These are phyloP conservation scores for Mormyrops boulengeri DNA, from an alignment of 2,797 vertebrate genomes.

Conservation along the genomic window DNA sequence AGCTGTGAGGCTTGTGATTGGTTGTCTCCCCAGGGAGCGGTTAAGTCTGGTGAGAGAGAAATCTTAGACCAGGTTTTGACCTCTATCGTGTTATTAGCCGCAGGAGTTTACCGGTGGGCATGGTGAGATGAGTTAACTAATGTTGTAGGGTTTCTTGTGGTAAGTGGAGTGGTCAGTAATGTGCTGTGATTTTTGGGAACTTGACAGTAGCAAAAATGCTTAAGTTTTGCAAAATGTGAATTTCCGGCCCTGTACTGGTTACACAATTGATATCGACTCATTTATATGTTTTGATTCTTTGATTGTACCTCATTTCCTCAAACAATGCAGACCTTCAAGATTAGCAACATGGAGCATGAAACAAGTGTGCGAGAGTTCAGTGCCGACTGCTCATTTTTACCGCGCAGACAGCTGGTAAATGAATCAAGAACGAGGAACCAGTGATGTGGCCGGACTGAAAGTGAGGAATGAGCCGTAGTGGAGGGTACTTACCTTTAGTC, in stretches of 20 bases:
- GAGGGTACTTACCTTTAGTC: background rate
- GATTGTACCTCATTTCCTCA: background rate
- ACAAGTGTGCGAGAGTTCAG: background rate
- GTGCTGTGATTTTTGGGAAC: background rate
- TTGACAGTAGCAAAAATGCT: background rate
- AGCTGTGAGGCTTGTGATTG: background rate
- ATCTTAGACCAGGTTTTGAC: background rate
- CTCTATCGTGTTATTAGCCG: background rate
- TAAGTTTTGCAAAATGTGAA: background rate
- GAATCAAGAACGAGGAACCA: background rate
- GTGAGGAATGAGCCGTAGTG: background rate
- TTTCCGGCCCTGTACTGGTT: background rate
- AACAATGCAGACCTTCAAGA: background rate
- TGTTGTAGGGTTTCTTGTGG: background rate
- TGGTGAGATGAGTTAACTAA: background rate
- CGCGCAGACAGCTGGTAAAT: background rate
- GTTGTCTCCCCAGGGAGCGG: background rate
- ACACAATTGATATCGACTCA: background rate
- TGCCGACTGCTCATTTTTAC: background rate
- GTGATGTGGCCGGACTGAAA: background rate
- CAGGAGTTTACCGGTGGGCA: background rate
- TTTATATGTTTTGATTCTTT: background rate
- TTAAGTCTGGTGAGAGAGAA: background rate
- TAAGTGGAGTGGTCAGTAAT: background rate
- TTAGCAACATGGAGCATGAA: background rate